Conservation (phyloP, 2,113 vertebrate genomes). For the Prolemur simus region DNA sequence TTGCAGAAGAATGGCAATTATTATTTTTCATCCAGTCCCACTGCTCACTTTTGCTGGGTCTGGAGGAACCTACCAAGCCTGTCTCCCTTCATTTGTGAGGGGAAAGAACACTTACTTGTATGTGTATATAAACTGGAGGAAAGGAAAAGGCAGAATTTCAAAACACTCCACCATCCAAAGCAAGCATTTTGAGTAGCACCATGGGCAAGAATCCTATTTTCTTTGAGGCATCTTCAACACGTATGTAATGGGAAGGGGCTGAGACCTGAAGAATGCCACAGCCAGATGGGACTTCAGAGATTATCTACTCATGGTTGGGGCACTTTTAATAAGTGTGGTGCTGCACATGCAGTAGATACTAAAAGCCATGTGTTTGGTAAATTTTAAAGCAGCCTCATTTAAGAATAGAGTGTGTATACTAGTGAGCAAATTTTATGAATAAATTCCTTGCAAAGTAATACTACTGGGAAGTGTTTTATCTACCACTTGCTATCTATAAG, state of each 20-base stretch:
- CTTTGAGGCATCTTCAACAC: neutral
- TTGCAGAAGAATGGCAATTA: neutral
- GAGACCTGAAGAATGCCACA: neutral
- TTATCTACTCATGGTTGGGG: neutral
- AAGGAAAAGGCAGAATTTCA: conserved; percentile 16
- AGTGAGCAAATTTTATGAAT: neutral
- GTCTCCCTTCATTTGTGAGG: conserved; percentile 27
- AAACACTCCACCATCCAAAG: neutral
- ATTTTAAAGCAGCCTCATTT: neutral
- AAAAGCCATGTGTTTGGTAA: neutral
- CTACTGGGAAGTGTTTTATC: neutral
- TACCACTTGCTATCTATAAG: neutral
- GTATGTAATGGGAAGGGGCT: neutral
- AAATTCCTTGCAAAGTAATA: conserved; percentile 9
- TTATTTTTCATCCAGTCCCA: neutral
- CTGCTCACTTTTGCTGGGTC: neutral
- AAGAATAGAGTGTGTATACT: neutral
- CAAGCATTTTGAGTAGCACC: neutral
- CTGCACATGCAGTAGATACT: neutral
- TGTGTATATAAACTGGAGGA: neutral
- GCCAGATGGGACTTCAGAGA: neutral
- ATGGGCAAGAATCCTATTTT: neutral
- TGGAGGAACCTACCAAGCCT: conserved; percentile 1
- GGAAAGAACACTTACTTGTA: neutral
- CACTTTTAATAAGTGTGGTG: neutral